A percentile compares a stretch with the other conserved stretches of the same genome.
Evolutionary conservation across 2,113 vertebrate species (phyloP).

Genomic region (Bufo gargarizans): DNA sequence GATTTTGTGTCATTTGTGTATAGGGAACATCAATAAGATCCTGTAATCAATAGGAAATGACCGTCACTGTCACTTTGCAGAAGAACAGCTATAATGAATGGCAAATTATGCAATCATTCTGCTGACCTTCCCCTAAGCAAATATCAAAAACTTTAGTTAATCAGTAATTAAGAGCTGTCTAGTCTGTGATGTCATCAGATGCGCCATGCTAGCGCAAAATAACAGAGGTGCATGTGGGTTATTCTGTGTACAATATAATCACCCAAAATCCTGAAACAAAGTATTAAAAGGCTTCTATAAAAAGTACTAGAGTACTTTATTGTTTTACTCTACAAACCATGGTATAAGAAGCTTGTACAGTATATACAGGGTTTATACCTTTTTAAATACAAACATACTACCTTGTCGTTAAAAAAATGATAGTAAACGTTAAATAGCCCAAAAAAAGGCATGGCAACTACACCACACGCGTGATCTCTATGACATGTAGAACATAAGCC

Average conservation of each 20-base stretch:
- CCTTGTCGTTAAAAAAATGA: conserved; percentile 72
- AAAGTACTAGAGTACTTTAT: conserved; percentile 34
- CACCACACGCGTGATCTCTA: conserved; percentile 61
- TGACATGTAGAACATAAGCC: conserved; percentile 32
- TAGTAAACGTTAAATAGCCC: conserved; percentile 72
- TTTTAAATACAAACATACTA: conserved; percentile 80
- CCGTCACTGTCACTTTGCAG: background rate
- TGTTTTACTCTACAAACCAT: conserved; percentile 8
- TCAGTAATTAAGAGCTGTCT: background rate
- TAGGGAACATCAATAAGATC: background rate
- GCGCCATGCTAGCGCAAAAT: background rate
- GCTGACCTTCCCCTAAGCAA: conserved; percentile 18
- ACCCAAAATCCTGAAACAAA: background rate
- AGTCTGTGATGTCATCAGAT: background rate
- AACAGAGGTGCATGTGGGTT: background rate
- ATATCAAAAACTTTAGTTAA: background rate
- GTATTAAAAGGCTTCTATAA: background rate
- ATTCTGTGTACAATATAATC: background rate
- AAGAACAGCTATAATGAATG: background rate
- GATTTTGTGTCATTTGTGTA: background rate
- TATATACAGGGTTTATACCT: conserved; percentile 75
- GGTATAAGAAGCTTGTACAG: conserved; percentile 48
- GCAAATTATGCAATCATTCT: background rate
- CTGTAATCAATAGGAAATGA: conserved; percentile 9
- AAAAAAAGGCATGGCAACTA: conserved; percentile 69